Evolutionary conservation across 2,797 vertebrate species (phyloP).

Genomic region (Betta splendens): DNA sequence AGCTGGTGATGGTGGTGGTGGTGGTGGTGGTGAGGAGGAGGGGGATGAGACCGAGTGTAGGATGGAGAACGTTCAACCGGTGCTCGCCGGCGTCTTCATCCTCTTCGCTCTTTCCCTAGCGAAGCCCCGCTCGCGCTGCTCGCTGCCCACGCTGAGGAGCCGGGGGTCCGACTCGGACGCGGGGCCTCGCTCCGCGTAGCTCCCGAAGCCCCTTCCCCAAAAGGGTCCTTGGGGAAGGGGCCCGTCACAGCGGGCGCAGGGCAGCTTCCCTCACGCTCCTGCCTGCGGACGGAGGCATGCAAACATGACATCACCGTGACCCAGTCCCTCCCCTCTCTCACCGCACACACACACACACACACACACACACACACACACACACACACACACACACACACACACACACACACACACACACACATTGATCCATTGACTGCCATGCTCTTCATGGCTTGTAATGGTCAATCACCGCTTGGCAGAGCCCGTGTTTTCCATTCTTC

Average conservation of each 20-base stretch:
- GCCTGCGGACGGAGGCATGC: slow-evolving; percentile 80
- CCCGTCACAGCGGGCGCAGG: slow-evolving; percentile 32
- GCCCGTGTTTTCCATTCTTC: slow-evolving; percentile 91
- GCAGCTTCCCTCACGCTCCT: slow-evolving; percentile 44
- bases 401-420: slow-evolving; percentile 36
- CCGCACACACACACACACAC: slow-evolving; percentile 25
- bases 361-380: slow-evolving; percentile 53
- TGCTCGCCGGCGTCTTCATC: slow-evolving; percentile 41
- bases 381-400: slow-evolving; percentile 33
- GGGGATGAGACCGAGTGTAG: slow-evolving; percentile 63
- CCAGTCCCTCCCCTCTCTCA: slow-evolving; percentile 74
- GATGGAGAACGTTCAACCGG: slow-evolving; percentile 71
- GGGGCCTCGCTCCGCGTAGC: slow-evolving; percentile 6
- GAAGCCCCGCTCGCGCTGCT: slow-evolving; percentile 32
- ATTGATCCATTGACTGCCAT: slow-evolving; percentile 94
- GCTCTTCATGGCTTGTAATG: slow-evolving; percentile 96
- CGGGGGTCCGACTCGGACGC: slow-evolving; percentile 29
- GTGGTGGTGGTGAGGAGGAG: slow-evolving; percentile 36
- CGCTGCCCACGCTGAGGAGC: slow-evolving; percentile 23
- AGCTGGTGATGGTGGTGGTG: slow-evolving; percentile 50
- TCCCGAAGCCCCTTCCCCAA: too few relatives aligned
- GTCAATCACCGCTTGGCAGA: slow-evolving; percentile 96
- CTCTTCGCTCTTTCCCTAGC: too few relatives aligned
- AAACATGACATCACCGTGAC: slow-evolving; percentile 93
- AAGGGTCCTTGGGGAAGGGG: slow-evolving; percentile 36